Base-by-base conservation (phyloP, 2,113 vertebrate genomes). In the Vulpes lagopus region DNA sequence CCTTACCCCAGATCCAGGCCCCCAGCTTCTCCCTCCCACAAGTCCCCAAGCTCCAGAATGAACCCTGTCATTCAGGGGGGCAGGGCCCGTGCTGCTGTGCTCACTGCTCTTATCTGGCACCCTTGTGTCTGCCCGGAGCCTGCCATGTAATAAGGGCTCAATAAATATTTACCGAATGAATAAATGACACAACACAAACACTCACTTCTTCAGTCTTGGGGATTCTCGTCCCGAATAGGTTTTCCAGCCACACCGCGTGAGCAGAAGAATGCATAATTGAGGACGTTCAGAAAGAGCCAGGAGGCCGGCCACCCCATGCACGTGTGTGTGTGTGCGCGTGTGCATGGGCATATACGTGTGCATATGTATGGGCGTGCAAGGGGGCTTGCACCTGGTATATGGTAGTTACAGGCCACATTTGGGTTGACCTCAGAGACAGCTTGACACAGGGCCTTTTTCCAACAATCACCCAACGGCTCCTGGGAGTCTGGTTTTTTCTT, bases 151-250 rank as follows among this genome's bases (percentile, higher is more conserved):
- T 38, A 94, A 49, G 62, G 59, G 83, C 60, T 96, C 83, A 23
- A 14, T 85, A 85, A 94, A 89, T 65, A 96, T 93, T 92, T 51
- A 53, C 95, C 67, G 79, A 92, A 84, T 60, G 85, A 91, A 79
- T 55, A 93, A 89, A 84, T 89, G 83, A 93, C 35, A 74, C 62
- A 55, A 35, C 74, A 59, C 91, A 93, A 67, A 90, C 73, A 27
- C 35, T 8, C 3, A 22, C 32, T 27, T 22, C 49, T 73, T 59
- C 17, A 0, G 32, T 51, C 62, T 74, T 0, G 0, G 51, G 7
- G 57, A 80, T 51, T 82, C 64, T 91, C 38, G 22, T 8, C 8
- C 43, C 4, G 16, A 62, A 20, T 8, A 35, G 73, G 27, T 43
- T 88, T 87, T 53, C 74, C 49, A 43, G 53, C 14, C n/a, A 67